Evolutionary conservation across 2,797 vertebrate genomes (phyloP).

Genomic region (Emys orbicularis): DNA sequence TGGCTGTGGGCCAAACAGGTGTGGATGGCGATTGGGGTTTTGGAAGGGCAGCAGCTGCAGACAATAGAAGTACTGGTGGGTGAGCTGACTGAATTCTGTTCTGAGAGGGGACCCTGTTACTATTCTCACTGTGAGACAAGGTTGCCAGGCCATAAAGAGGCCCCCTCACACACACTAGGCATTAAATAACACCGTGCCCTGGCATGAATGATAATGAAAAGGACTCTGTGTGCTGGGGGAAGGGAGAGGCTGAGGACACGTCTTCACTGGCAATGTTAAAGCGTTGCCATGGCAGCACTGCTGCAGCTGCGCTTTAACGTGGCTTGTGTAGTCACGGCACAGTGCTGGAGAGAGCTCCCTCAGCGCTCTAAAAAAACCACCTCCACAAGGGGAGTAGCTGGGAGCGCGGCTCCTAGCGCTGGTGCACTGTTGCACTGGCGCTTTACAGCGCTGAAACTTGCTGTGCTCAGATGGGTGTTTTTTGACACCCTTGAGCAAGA

Average conservation of each 20-base stretch:
- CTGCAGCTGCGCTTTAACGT: too few relatives aligned
- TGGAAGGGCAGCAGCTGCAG: background rate
- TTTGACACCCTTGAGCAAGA: too few relatives aligned
- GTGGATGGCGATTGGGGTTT: background rate
- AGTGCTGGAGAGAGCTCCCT: too few relatives aligned
- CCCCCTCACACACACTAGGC: background rate
- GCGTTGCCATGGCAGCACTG: too few relatives aligned
- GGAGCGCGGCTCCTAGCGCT: too few relatives aligned
- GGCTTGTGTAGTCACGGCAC: too few relatives aligned
- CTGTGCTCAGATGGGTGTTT: too few relatives aligned
- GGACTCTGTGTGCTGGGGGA: background rate
- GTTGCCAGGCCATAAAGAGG: background rate
- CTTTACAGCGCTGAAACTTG: too few relatives aligned
- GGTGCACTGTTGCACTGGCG: too few relatives aligned
- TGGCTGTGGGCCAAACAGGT: background rate
- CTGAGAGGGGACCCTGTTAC: background rate
- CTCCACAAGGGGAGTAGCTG: too few relatives aligned
- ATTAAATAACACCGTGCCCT: background rate
- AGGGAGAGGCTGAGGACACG: background rate
- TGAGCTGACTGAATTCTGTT: background rate
- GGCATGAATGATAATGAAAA: background rate
- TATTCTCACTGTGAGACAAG: background rate
- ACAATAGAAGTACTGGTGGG: background rate
- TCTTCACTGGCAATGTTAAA: too few relatives aligned
- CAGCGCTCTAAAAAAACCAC: too few relatives aligned